Base-by-base conservation (phyloP, 2,888 invertebrate species). In the Eurytoma adleriae region DNA sequence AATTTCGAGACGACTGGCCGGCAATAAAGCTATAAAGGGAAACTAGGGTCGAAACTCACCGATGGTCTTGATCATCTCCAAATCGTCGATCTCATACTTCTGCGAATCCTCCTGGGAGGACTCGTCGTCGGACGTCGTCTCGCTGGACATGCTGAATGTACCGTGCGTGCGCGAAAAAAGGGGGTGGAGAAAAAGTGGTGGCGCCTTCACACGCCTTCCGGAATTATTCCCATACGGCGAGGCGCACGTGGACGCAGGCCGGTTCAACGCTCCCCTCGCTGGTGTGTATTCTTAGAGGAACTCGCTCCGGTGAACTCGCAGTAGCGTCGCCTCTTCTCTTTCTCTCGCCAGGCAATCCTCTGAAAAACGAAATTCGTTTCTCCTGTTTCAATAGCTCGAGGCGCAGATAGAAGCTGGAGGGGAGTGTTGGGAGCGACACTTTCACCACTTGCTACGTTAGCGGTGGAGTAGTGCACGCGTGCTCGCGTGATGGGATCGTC, bases 1-100 rank as follows among this genome's bases (percentile, higher is more conserved):
- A 40, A 40, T 40, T 40, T 40, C 4, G 40, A 10, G 40, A 10
- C 10, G 40, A 1, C 10, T 7, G 10, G 10, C 10, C 40, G 10
- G 40, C 40, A 40, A 40, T 40, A 40, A 40, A 40, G 40, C 40
- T 1, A 10, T 40, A 40, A 40, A 40, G 40, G 40, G 40, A 40
- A 40, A 40, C 40, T 7, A 40, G 40, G 7, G 40, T 40, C 7
- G 1, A n/a, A 57, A 16, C 96, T 95, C 90, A 96, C 96, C 96
- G 83, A 96, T 96, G 80, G 96, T 96, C 92, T 96, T 96, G 85
- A 96, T 93, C 86, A 96, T 96, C 90, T 96, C 96, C 87, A 96
- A 94, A 89, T 96, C 96, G 84, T 96, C 96, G 85, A 96, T 91
- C 87, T 94, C 93, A 87, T 94, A 94, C 27, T 85, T 84, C 75